Evolutionary conservation across 2,888 invertebrate species (phyloP), one percentile per base, ranked within the genome.

Genomic region (Notocelia uddmanniana): DNA sequence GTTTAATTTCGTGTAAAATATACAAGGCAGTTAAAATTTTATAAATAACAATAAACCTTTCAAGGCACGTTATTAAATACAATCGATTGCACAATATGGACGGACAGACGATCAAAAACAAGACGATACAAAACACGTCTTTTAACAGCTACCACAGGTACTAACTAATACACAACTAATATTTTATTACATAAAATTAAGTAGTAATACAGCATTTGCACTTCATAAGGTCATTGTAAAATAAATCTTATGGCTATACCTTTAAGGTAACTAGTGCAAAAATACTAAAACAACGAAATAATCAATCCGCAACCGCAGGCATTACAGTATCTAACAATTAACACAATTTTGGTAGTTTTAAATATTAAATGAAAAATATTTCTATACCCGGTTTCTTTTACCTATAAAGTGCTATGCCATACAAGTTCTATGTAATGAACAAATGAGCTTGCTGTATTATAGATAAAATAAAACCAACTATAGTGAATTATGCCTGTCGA

Each of bases 51-150:
- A 85, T 80, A 83, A 73, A 73, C 75, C 79, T 81, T 75, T 72
- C 48, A 77, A 87, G 83, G 83, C 84, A 85, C 83, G 66, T 79
- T 74, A 59, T 13, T 75, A 75, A 78, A 81, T 77, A 55, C 67
- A 83, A 81, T 83, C 80, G 75, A 87, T 87, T 88, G 86, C 87
- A 88, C 89, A 77, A 59, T 70, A 81, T 85, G 91, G 91, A 91
- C 91, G 91, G 91, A 89, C 87, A 82, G 68, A 89, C 90, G 76
- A 88, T 91, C 89, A 91, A 90, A 90, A 88, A 89, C 85, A 84
- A 26, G 80, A 81, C 74, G 73, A 60, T 73, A 78, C n/a, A 69
- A 59, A 60, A 71, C 52, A 52, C 37, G 37, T 64, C 11, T 64
- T 52, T 34, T 64, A 21, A 48, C 18, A 21, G 45, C 9, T 64